Conservation (phyloP, 2,888 invertebrate genomes). For the Emmelina monodactyla region DNA sequence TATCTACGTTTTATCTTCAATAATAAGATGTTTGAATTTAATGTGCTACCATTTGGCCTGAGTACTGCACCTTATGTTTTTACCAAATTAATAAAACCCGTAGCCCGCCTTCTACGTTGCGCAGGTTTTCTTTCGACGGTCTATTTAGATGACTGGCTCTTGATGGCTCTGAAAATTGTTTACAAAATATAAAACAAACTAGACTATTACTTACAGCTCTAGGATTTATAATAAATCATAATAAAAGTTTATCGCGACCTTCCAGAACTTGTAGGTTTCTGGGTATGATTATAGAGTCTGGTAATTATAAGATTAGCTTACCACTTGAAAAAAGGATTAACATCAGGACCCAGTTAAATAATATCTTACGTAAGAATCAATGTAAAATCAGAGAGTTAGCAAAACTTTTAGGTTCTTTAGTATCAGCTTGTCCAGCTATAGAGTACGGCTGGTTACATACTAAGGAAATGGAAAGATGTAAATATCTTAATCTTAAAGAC, state of each 20-base stretch:
- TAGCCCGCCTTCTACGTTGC: neutral
- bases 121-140: neutral
- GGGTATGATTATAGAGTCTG: neutral
- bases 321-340: neutral
- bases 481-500: neutral
- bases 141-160: constrained; percentile 7
- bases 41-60: too few species aligned
- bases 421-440: too few species aligned
- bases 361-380: neutral
- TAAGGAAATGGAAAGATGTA: too few species aligned
- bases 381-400: neutral
- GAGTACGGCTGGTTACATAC: too few species aligned
- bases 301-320: neutral
- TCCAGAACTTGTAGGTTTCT: too few species aligned
- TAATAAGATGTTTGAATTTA: neutral
- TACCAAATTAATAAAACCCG: constrained; percentile 2
- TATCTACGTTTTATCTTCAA: neutral
- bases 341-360: neutral
- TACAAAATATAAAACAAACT: constrained; percentile 1
- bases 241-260: neutral
- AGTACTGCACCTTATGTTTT: constrained; percentile 1
- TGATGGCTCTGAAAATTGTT: constrained; percentile 2
- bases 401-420: neutral
- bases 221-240: neutral
- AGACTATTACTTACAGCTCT: neutral